Conservation (phyloP, 2,797 vertebrate species). For the Aselliscus stoliczkanus region DNA sequence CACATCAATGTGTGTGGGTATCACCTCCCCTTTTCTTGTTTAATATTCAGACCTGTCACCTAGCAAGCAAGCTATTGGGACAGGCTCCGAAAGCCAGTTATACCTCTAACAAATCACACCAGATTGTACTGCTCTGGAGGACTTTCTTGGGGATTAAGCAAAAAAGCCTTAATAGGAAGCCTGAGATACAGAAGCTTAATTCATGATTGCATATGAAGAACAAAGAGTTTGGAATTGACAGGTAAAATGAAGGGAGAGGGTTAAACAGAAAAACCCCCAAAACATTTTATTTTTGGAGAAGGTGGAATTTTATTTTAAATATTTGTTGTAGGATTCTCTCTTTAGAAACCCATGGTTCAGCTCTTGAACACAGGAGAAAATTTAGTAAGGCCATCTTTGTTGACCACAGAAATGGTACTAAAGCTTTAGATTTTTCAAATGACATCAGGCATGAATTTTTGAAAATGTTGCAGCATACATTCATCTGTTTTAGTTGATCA, state of each 20-base stretch:
- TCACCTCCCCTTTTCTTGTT: constrained; percentile 44
- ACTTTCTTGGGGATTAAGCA: neutral
- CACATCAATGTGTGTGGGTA: neutral
- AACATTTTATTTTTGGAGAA: constrained; percentile 40
- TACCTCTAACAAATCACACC: constrained; percentile 47
- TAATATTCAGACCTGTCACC: constrained; percentile 49
- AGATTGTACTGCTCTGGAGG: neutral
- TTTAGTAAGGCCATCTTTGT: neutral
- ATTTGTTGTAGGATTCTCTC: constrained; percentile 13
- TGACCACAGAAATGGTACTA: neutral
- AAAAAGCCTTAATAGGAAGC: constrained; percentile 36
- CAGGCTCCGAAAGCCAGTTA: constrained; percentile 40
- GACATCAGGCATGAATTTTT: neutral
- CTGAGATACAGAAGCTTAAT: constrained; percentile 11
- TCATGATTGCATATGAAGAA: constrained; percentile 10
- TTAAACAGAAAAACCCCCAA: constrained; percentile 35
- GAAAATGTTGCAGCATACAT: neutral
- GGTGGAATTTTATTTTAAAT: constrained; percentile 37
- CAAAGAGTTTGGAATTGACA: constrained; percentile 13
- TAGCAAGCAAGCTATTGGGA: constrained; percentile 31
- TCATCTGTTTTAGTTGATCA: neutral
- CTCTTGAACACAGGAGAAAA: neutral
- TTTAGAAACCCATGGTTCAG: neutral
- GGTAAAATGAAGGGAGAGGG: constrained; percentile 18
- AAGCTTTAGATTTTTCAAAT: neutral